Evolutionary conservation across 2,113 vertebrate genomes (phyloP).

Genomic region (Hypomesus transpacificus): DNA sequence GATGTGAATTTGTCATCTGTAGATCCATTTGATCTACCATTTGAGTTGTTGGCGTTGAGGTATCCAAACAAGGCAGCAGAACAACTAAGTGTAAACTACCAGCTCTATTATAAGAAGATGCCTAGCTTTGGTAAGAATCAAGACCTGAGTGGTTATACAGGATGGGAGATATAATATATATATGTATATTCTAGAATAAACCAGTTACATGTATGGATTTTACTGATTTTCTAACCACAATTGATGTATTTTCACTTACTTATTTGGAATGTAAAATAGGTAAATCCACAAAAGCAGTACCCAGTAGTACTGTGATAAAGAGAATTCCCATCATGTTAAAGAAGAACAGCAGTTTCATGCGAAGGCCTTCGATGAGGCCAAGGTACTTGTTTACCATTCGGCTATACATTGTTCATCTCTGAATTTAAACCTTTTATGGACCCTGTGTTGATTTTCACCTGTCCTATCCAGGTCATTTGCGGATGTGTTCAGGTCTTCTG

Average conservation of each 20-base stretch:
- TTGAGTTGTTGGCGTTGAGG: slow-evolving; percentile 15
- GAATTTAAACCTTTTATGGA: too few species aligned
- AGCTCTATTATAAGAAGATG: slow-evolving; percentile 8
- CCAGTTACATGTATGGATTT: too few species aligned
- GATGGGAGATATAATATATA: too few species aligned
- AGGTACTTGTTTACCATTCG: background rate
- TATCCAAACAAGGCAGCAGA: slow-evolving; percentile 18
- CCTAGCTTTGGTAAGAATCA: slow-evolving; percentile 4
- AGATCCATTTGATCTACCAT: slow-evolving; percentile 16
- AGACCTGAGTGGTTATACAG: background rate
- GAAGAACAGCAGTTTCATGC: slow-evolving; percentile 5
- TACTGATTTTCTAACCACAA: too few species aligned
- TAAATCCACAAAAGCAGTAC: background rate
- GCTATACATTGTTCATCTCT: background rate
- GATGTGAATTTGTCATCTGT: background rate
- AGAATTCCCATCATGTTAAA: background rate
- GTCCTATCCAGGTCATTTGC: background rate
- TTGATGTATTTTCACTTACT: too few species aligned
- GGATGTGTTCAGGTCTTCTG: background rate
- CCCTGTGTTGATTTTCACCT: background rate
- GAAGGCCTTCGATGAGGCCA: slow-evolving; percentile 9
- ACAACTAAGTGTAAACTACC: slow-evolving; percentile 15
- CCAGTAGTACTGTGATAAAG: background rate
- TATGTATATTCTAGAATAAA: too few species aligned
- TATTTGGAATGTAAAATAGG: background rate